Evolutionary conservation across 2,888 invertebrate genomes (phyloP), one percentile per base, ranked within the genome.

Genomic region (Deroplatys truncata): DNA sequence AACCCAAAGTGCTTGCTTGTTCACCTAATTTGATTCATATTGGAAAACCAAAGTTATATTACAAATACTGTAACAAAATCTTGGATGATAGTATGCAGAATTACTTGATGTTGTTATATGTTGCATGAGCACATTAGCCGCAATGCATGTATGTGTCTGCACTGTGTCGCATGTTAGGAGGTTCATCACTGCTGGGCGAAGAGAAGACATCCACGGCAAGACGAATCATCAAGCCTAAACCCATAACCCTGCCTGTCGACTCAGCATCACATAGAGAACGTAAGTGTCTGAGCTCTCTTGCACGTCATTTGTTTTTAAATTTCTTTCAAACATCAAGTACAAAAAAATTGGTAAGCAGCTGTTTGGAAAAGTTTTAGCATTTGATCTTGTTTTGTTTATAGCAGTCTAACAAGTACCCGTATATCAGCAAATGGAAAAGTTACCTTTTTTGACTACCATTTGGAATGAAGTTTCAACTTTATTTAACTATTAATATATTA

Each of bases 211-310:
- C 94, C 88, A 94, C 94, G 90, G 93, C 93, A 92, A 93, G 94
- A 89, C 93, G 94, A 91, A 92, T 93, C 92, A 93, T 94, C 92
- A 95, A 95, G 94, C 94, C 96, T 92, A 96, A 96, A 93, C 96
- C 96, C 91, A 95, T 96, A 92, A 95, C 95, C 93, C 94, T 96
- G 91, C 96, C 96, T 90, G 95, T 96, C 92, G 96, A 96, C 93
- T 94, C 94, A 92, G 95, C 95, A 92, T 95, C 95, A 90, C 94
- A 94, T 90, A 94, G 95, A 93, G 96, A 96, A 94, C 95, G 96
- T 96, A 94, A 95, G 96, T 96, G 89, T 10, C 5, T n/a, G 35
- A 35, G 9, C 35, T 35, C 35, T 35, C 35, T 15, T 56, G 56
- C 56, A 72, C 5, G 56, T 7, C 56, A 20, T 72, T 20, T 72